Evolutionary conservation across 2,888 invertebrate genomes (phyloP).

Genomic region (Venustoraphidia nigricollis): DNA sequence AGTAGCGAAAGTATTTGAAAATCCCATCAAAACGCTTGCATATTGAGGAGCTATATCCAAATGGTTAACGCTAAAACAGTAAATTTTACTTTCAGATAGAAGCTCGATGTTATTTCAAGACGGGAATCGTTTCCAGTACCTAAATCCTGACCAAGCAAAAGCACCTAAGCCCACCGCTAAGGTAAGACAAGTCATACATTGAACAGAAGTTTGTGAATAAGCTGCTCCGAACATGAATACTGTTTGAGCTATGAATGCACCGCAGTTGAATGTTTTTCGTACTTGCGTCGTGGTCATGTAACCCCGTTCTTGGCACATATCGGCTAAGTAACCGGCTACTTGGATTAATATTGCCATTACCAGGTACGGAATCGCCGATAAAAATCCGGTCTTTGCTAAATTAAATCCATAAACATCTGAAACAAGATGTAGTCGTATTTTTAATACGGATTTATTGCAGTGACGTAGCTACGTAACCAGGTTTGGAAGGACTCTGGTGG

Average conservation of each 20-base stretch:
- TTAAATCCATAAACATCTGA: conserved; percentile 58
- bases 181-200: conserved; percentile 67
- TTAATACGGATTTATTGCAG: not conserved
- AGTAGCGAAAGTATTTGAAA: conserved; percentile 82
- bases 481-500: too few species aligned
- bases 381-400: conserved; percentile 62
- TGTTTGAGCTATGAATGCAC: conserved; percentile 62
- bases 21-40: conserved; percentile 82
- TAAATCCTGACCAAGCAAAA: conserved; percentile 85
- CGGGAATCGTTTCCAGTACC: conserved; percentile 31
- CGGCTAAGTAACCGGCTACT: conserved; percentile 69
- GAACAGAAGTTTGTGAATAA: conserved; percentile 47
- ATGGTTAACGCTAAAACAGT: conserved; percentile 52
- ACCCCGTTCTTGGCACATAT: conserved; percentile 50
- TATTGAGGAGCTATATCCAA: conserved; percentile 84
- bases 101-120: not conserved
- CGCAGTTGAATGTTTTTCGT: conserved; percentile 48
- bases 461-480: too few species aligned
- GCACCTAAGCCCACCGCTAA: conserved; percentile 83
- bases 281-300: conserved; percentile 60
- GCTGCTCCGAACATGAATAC: conserved; percentile 76
- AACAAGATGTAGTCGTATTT: conserved; percentile 13
- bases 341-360: conserved; percentile 74
- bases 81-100: not conserved
- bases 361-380: conserved; percentile 77